These are phyloP conservation scores for Drosophila limbata DNA, from an alignment of 2,888 invertebrate species.

Conservation along the genomic window DNA sequence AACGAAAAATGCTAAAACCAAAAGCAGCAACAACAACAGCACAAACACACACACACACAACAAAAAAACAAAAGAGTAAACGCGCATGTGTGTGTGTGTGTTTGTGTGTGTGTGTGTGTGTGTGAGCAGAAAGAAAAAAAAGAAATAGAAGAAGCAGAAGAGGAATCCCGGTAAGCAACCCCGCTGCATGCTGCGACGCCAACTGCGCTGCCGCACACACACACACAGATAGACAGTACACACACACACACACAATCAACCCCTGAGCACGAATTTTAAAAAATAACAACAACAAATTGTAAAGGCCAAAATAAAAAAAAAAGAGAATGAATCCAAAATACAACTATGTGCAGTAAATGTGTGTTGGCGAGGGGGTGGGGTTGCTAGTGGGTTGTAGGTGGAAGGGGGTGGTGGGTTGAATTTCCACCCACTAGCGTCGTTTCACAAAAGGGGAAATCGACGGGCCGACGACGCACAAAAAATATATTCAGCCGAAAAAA, in stretches of 20 bases:
- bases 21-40: constrained; percentile 53
- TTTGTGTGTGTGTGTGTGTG: constrained; percentile 27
- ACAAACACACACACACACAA: constrained; percentile 10
- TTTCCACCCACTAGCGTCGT: constrained; percentile 58
- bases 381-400: background rate
- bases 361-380: background rate
- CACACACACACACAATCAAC: constrained; percentile 63
- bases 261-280: constrained; percentile 70
- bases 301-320: constrained; percentile 57
- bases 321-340: constrained; percentile 56
- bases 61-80: constrained; percentile 46
- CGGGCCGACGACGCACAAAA: constrained; percentile 73
- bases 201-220: constrained; percentile 36
- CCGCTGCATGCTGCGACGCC: constrained; percentile 65
- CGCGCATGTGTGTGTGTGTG: constrained; percentile 48
- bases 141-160: constrained; percentile 50
- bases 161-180: constrained; percentile 73
- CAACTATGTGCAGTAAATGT: constrained; percentile 57
- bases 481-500: constrained; percentile 38
- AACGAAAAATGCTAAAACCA: constrained; percentile 73
- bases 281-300: constrained; percentile 63
- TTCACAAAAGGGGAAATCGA: constrained; percentile 73
- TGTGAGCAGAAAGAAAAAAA: constrained; percentile 32
- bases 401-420: background rate
- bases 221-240: constrained; percentile 32